These are phyloP conservation scores for Leptosomus discolor DNA, from an alignment of 2,113 vertebrate genomes.

Conservation along the genomic window DNA sequence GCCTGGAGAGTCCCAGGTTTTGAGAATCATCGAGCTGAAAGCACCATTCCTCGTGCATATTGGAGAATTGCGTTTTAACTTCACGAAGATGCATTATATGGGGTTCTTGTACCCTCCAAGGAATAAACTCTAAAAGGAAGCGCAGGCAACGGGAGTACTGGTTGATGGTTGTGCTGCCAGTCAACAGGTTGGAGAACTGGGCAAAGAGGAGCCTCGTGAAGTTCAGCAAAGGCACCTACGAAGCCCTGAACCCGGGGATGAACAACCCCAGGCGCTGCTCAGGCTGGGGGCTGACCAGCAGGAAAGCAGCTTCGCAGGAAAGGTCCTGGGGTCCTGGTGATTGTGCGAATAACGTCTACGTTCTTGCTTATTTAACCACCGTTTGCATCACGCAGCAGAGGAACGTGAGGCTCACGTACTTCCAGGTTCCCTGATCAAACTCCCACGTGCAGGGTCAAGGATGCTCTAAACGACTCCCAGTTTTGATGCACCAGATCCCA, in stretches of 20 bases:
- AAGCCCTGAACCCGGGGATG: not conserved
- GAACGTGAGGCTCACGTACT: rapidly evolving
- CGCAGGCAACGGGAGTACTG: rapidly evolving
- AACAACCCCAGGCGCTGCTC: not conserved
- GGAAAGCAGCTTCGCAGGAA: not conserved
- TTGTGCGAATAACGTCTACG: rapidly evolving
- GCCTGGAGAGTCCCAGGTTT: not conserved
- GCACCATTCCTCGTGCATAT: not conserved
- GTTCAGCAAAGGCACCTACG: not conserved
- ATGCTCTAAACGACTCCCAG: rapidly evolving
- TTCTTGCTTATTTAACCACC: not conserved
- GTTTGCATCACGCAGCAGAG: not conserved
- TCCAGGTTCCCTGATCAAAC: not conserved
- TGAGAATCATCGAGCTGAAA: not conserved
- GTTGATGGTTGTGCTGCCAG: not conserved
- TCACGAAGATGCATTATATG: not conserved
- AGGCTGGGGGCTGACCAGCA: not conserved
- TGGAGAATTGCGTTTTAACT: not conserved
- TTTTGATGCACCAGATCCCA: not conserved
- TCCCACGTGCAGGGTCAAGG: rapidly evolving
- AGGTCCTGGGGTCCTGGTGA: not conserved
- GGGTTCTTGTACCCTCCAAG: not conserved
- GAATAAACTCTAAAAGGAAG: not conserved
- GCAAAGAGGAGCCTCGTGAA: not conserved
- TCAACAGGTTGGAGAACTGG: not conserved